Evolutionary conservation across 2,888 invertebrate species (phyloP), one percentile per base, ranked within the genome.

Genomic region (Thereva unica): DNA sequence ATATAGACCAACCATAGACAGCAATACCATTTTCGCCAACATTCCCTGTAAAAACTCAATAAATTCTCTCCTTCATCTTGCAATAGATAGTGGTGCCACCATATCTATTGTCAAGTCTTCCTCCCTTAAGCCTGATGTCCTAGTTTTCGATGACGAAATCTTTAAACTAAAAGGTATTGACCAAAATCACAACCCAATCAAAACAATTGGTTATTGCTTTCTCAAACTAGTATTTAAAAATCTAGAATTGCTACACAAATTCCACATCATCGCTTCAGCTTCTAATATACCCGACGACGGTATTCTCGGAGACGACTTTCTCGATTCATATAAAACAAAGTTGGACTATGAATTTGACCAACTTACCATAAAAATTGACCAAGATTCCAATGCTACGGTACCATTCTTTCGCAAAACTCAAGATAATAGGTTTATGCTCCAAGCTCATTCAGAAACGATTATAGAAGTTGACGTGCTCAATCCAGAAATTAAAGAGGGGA

Each of bases 221-320:
- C 9, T 54, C 8, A 54, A 9, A 5, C 4, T 54, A 7, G 1
- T 2, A 9, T 9, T 8, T 8, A 45, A 8, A 10, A 9, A 45
- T 8, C 5, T 9, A 4, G n/a, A 7, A 10, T 10, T 55, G 8
- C 10, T 8, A 44, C 34, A 35, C 9, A 45, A 45, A 44, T 56
- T 56, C 34, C 56, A 56, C 23, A 56, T 56, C 34, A 47, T 59
- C 9, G 7, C 49, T 4, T 8, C 41, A 4, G 3, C 2, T 8
- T 49, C 49, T 9, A 47, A 49, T 12, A 47, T 59, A 47, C 47
- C 59, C 0, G 37, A 49, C 49, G 59, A 59, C 35, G 59, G 59
- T n/a, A 59, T 59, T 6, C 40, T 59, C n/a, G 59, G 59, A n/a
- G 49, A 49, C 12, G 49, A 59, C 6, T 59, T 59, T n/a, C 10